Percentiles rank a stretch among this genome's conserved stretches.
These are phyloP conservation scores for Panthera uncia DNA, from an alignment of 2,113 vertebrate species.

Conservation along the genomic window DNA sequence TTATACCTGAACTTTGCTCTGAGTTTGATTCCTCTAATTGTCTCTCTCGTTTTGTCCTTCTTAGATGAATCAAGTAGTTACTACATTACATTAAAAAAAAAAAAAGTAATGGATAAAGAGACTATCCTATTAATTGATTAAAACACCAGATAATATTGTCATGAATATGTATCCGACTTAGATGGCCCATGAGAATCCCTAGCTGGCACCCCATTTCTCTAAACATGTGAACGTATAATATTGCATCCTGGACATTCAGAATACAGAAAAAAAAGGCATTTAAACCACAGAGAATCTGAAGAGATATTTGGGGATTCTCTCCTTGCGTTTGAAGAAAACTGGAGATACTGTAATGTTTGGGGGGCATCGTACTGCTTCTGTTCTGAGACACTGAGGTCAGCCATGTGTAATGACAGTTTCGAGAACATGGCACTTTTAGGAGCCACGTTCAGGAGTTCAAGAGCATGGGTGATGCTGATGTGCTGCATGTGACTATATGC, in stretches of 20 bases:
- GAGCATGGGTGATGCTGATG: rapidly evolving
- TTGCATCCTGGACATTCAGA: neutral
- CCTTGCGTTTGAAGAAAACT: neutral
- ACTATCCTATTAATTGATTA: neutral
- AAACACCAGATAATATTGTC: neutral
- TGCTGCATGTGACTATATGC: rapidly evolving
- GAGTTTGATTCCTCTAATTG: neutral
- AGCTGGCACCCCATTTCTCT: neutral
- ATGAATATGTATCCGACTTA: neutral
- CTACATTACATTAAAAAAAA: rapidly evolving
- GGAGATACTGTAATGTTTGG: rapidly evolving
- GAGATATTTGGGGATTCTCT: neutral
- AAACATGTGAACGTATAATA: neutral
- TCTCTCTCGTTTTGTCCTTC: neutral
- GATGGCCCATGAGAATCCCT: rapidly evolving
- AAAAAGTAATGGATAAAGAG: neutral
- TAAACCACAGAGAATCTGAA: neutral
- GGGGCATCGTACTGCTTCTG: rapidly evolving
- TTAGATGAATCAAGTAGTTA: neutral
- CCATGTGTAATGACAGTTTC: rapidly evolving
- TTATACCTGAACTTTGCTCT: neutral
- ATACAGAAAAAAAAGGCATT: neutral
- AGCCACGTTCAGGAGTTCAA: neutral
- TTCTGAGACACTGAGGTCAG: neutral
- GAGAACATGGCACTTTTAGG: no score